These are phyloP conservation scores for Alces alces DNA, from an alignment of 2,113 vertebrate species.

Conservation along the genomic window DNA sequence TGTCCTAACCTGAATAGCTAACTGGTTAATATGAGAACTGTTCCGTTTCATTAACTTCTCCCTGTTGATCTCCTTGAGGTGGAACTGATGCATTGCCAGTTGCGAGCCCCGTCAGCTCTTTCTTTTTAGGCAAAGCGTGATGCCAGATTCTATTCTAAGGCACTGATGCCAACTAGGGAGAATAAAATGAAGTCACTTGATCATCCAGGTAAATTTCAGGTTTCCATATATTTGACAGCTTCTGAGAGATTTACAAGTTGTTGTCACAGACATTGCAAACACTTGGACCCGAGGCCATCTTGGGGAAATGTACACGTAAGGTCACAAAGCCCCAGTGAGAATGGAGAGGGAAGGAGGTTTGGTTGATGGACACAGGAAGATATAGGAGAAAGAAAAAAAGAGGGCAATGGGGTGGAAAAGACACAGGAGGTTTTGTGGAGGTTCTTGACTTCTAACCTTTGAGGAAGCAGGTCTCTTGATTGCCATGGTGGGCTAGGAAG, in stretches of 20 bases:
- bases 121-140: constrained; percentile 68
- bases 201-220: background rate
- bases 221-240: background rate
- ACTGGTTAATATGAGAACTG: constrained; percentile 76
- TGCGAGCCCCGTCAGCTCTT: constrained; percentile 73
- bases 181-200: constrained; percentile 7
- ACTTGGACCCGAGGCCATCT: background rate
- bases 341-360: background rate
- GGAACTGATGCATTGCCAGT: constrained; percentile 78
- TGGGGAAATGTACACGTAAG: background rate
- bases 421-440: background rate
- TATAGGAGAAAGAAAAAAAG: background rate
- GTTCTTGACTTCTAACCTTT: background rate
- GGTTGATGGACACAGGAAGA: background rate
- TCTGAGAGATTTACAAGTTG: background rate
- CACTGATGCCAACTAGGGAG: background rate
- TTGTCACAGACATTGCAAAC: background rate
- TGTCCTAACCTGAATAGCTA: constrained; percentile 78
- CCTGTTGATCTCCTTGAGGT: constrained; percentile 76
- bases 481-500: background rate
- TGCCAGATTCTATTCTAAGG: constrained; percentile 53
- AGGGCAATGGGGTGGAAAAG: background rate
- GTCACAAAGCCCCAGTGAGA: background rate
- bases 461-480: background rate
- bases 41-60: constrained; percentile 81